phyloP scores from a whole-genome alignment of 2,113 vertebrate genomes.

The Vulpes vulpes region DNA sequence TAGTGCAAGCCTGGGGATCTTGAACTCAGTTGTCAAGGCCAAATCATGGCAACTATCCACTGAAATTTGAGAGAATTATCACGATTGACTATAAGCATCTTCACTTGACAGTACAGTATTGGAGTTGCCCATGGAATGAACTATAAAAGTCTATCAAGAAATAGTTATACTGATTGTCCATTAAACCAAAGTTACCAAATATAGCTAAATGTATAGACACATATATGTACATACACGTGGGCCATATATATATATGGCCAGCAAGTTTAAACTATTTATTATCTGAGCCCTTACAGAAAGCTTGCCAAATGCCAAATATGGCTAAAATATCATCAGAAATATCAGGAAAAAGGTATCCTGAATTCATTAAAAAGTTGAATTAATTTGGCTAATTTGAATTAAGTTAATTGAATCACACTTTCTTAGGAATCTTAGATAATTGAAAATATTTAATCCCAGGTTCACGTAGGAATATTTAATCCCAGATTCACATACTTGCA shows the following conservation, averaged over 20 bases:
- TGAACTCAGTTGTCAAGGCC: constrained; percentile 17
- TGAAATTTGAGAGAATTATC: background rate
- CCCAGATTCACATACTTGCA: too few relatives aligned
- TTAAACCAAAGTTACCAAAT: background rate
- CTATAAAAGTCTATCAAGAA: background rate
- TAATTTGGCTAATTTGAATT: background rate
- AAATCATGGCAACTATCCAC: constrained; percentile 12
- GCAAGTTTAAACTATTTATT: background rate
- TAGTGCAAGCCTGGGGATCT: background rate
- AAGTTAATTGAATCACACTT: background rate
- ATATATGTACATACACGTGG: background rate
- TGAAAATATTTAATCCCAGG: background rate
- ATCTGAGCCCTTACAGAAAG: background rate
- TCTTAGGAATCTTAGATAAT: background rate
- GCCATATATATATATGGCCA: background rate
- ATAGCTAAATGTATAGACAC: background rate
- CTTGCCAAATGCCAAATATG: background rate
- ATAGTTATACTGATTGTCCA: background rate
- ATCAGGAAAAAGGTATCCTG: background rate
- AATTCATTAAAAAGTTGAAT: background rate
- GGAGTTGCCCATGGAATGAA: background rate
- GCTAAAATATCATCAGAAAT: background rate
- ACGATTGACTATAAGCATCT: constrained; percentile 63
- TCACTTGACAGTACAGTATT: constrained; percentile 25
- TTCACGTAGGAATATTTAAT: too few relatives aligned